A percentile compares a stretch with the other conserved stretches of the same genome.
phyloP scores from a whole-genome alignment of 2,113 vertebrate genomes.

The Clupea harengus region DNA sequence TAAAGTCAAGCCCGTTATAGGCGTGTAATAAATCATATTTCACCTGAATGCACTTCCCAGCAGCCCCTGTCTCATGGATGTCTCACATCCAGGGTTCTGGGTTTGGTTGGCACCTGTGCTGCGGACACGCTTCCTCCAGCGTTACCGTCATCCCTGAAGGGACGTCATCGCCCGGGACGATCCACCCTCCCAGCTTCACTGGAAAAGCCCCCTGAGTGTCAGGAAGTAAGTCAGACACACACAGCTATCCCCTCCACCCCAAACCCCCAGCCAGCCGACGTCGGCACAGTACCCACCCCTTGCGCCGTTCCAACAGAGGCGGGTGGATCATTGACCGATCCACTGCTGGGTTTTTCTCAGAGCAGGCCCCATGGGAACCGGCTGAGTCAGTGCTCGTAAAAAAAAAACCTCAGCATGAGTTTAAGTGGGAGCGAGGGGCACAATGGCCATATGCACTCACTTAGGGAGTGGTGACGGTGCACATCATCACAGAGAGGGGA shows the following conservation, averaged over 20 bases:
- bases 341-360: neutral
- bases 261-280: neutral
- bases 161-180: neutral
- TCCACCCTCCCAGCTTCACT: neutral
- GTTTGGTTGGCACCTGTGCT: neutral
- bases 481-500: neutral
- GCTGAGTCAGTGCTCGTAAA: conserved; percentile 7
- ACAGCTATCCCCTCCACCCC: neutral
- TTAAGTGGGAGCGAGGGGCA: neutral
- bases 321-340: neutral
- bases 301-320: neutral
- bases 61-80: neutral
- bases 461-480: neutral
- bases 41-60: neutral
- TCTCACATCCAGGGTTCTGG: neutral
- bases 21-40: neutral
- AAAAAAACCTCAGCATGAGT: neutral
- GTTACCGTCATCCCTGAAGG: neutral
- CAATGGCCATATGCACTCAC: neutral
- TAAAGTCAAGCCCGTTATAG: neutral
- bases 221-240: neutral
- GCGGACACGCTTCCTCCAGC: neutral
- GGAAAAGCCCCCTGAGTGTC: neutral
- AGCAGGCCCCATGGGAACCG: neutral
- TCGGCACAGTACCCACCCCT: neutral